Conservation (phyloP, 2,888 invertebrate genomes). For the Kuschelorhynchus macadamiae region DNA sequence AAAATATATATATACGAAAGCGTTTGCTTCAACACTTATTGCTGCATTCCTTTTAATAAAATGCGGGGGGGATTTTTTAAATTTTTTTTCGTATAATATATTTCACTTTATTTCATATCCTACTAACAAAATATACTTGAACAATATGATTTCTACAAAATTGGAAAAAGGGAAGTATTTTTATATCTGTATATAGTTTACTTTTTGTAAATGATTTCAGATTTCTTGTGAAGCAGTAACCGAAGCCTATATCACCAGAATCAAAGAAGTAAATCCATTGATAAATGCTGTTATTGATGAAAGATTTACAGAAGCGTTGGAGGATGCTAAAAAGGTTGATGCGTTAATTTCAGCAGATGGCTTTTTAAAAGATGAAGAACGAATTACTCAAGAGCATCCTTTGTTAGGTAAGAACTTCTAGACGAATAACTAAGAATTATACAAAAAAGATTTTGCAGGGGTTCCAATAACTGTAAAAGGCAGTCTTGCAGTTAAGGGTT, state of each 20-base stretch:
- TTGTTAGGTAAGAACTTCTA: constrained; percentile 48
- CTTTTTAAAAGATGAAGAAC: constrained; percentile 72
- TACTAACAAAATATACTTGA: no score
- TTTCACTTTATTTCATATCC: no score
- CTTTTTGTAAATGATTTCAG: constrained; percentile 68
- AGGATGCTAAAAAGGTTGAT: constrained; percentile 83
- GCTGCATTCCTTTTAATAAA: no score
- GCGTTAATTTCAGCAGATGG: constrained; percentile 73
- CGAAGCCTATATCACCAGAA: constrained; percentile 80
- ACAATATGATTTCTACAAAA: no score
- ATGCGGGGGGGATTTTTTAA: no score
- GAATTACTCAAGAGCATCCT: constrained; percentile 74
- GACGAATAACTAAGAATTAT: no score
- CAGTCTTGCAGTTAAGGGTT: constrained; percentile 63
- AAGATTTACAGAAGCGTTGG: constrained; percentile 80
- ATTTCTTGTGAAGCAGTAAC: constrained; percentile 80
- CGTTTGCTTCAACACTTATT: no score
- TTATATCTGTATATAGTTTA: no score
- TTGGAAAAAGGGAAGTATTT: no score
- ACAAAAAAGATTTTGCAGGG: constrained; percentile 73
- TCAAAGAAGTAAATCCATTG: constrained; percentile 83
- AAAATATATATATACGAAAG: no score
- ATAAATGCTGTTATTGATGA: constrained; percentile 87
- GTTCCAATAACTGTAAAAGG: constrained; percentile 90
- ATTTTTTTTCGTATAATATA: no score